A percentile compares a stretch with the other conserved stretches of the same genome.
Conservation (phyloP, 2,888 invertebrate species). For the Scaptomyza polygonia region DNA sequence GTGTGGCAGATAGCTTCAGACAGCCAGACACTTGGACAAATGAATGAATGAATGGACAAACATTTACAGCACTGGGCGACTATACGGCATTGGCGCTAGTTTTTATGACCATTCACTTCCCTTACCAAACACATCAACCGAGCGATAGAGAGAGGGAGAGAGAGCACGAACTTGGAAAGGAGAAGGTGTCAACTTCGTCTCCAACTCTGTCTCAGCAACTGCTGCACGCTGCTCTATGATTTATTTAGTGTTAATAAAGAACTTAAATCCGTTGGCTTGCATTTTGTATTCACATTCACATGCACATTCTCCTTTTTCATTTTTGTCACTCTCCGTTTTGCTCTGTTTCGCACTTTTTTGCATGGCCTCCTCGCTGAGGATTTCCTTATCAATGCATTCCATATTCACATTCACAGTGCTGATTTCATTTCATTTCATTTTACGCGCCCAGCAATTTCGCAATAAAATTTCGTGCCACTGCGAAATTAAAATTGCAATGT, state of each 20-base stretch:
- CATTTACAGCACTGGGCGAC: slow-evolving; percentile 65
- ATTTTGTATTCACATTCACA: slow-evolving; percentile 64
- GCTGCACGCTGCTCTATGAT: slow-evolving; percentile 66
- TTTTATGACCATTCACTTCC: slow-evolving; percentile 74
- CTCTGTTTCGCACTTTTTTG: slow-evolving; percentile 2
- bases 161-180: neutral
- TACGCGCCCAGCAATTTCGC: slow-evolving; percentile 74
- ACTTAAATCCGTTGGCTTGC: slow-evolving; percentile 81
- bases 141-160: slow-evolving; percentile 1
- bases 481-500: slow-evolving; percentile 84
- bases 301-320: slow-evolving; percentile 23
- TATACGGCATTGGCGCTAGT: slow-evolving; percentile 64
- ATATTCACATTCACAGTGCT: slow-evolving; percentile 70
- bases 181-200: neutral
- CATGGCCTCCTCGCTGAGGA: slow-evolving; percentile 52
- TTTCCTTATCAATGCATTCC: slow-evolving; percentile 81
- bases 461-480: slow-evolving; percentile 82
- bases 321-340: slow-evolving; percentile 16
- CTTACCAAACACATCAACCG: slow-evolving; percentile 40
- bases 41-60: slow-evolving; percentile 58
- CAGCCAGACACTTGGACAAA: slow-evolving; percentile 29
- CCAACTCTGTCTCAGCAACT: slow-evolving; percentile 6
- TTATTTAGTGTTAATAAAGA: slow-evolving; percentile 84
- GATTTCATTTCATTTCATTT: slow-evolving; percentile 68
- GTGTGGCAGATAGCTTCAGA: slow-evolving; percentile 76